A percentile compares a stretch with the other conserved stretches of the same genome.
These are phyloP conservation scores for Epinephelus cyanopodus DNA, from an alignment of 2,113 vertebrate genomes.

Conservation along the genomic window DNA sequence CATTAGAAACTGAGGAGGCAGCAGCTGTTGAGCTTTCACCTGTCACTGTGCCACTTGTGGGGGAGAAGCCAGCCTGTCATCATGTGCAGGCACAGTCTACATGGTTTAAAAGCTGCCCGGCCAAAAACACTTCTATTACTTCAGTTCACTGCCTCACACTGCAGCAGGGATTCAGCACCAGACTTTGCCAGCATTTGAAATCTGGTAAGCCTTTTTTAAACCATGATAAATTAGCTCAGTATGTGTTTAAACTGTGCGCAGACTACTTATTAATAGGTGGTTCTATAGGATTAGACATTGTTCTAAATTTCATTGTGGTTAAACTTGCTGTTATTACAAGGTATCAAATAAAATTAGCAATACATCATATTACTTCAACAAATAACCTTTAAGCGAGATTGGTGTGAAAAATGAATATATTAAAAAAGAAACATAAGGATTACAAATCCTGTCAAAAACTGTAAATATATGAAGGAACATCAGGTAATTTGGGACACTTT, in stretches of 20 bases:
- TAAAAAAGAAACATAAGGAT: neutral
- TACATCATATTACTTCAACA: no score
- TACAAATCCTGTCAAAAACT: neutral
- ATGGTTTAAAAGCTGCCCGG: conserved; percentile 33
- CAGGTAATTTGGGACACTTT: no score
- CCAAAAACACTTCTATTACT: conserved; percentile 16
- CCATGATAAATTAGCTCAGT: neutral
- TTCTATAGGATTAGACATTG: neutral
- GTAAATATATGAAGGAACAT: neutral
- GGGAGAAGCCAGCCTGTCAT: neutral
- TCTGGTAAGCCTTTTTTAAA: conserved; percentile 45
- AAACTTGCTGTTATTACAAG: neutral
- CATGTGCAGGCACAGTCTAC: conserved; percentile 25
- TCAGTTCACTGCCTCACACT: neutral
- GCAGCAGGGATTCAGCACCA: neutral
- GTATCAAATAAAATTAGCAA: neutral
- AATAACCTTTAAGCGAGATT: no score
- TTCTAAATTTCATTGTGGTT: neutral
- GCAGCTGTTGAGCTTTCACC: conserved; percentile 46
- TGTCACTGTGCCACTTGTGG: conserved; percentile 35
- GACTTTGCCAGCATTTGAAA: neutral
- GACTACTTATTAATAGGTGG: neutral
- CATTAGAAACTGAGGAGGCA: rapidly evolving
- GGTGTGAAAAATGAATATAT: neutral
- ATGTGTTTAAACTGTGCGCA: conserved; percentile 2